phyloP scores from a whole-genome alignment of 2,797 vertebrate genomes.

The Benthosema pterotum region DNA sequence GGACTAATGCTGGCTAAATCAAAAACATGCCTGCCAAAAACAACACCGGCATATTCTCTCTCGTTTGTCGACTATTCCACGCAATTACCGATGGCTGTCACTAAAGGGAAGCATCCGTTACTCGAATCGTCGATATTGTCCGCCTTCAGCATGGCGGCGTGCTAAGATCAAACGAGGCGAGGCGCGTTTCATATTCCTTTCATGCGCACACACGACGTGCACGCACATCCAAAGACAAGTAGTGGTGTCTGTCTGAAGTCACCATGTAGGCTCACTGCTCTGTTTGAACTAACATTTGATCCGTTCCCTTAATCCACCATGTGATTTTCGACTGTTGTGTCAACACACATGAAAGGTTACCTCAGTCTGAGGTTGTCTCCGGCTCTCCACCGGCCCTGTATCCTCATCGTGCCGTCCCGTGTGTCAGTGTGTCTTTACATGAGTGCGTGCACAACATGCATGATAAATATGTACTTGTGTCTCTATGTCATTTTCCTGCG shows the following conservation, averaged over 20 bases:
- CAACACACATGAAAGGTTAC: not conserved
- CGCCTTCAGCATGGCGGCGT: no score
- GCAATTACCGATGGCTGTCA: not conserved
- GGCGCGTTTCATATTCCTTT: not conserved
- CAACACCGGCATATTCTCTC: no score
- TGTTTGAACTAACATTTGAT: not conserved
- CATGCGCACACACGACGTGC: not conserved
- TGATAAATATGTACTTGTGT: no score
- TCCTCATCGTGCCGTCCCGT: not conserved
- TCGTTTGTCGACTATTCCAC: not conserved
- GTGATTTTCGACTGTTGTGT: not conserved
- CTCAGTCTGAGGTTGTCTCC: not conserved
- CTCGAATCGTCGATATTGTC: not conserved
- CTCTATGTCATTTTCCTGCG: no score
- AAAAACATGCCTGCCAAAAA: no score
- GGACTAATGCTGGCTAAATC: no score
- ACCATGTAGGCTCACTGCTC: not conserved
- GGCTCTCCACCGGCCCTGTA: not conserved
- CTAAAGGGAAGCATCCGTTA: not conserved
- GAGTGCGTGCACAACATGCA: no score
- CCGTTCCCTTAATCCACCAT: not conserved
- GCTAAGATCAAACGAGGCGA: no score
- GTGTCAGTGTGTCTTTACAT: conserved; percentile 5
- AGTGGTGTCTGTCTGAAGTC: conserved; percentile 1
- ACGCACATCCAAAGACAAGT: not conserved